Base-by-base conservation (phyloP, 2,888 invertebrate genomes). In the Alcis repandata region DNA sequence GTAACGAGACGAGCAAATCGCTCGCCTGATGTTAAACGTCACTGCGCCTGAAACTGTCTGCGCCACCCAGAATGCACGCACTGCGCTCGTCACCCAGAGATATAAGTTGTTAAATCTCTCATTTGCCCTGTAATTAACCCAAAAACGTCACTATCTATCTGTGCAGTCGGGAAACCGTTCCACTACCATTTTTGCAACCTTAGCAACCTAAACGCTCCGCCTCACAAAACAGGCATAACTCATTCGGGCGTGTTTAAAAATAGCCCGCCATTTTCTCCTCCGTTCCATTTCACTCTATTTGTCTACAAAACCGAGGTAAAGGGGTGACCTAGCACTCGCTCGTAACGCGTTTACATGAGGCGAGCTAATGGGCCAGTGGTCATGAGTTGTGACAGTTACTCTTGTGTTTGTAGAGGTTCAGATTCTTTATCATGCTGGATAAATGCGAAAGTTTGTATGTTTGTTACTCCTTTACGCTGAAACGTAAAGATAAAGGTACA, bases 241-340 rank as follows among this genome's bases (percentile, higher is more conserved):
- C 38, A 48, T 58, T 15, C 9, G 17, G 48, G 38, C 48, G 9
- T 36, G 49, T 57, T 45, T 40, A 41, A 59, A 63, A 60, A 38
- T 33, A 59, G 13, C 41, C 46, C 58, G 22, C 46, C 20, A 20
- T 53, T 27, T 52, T 58, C 15, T 49, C 15, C n/a, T 32, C 51
- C 49, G 53, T 70, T 70, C 69, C 75, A 64, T 71, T 72, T 69
- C 71, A 69, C 71, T 65, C 68, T 76, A 78, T 78, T 78, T 73
- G 70, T 57, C 57, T 66, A 75, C 77, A 72, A 68, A 67, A 62
- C 63, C 43, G 58, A 15, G 41, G 38, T 45, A 74, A 77, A 68
- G 73, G 66, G 72, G 68, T 77, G 75, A 75, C 76, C 79, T 74
- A 54, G 45, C 54, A 49, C 43, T 49, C 61, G 17, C 9, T 33